A percentile compares a stretch with the other conserved stretches of the same genome.
Evolutionary conservation across 1,140 invertebrate genomes (phyloP).

Genomic region (Rhizoglyphus robini): DNA sequence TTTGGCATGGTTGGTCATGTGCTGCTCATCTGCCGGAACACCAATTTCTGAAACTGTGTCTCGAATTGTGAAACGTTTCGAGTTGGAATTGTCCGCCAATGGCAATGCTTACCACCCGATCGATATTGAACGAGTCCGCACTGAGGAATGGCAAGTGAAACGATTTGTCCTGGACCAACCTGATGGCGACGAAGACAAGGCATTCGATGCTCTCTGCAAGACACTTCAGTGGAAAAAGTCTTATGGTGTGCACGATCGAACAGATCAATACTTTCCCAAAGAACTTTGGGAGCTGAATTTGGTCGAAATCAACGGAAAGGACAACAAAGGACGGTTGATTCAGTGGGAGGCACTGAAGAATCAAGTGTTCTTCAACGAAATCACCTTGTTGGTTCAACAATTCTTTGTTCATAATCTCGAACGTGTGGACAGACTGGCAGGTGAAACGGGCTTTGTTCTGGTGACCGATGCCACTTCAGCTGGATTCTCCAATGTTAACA

Average conservation of each 20-base stretch:
- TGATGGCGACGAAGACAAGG: conserved; percentile 41
- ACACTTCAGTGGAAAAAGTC: conserved; percentile 68
- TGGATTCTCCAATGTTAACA: conserved; percentile 10
- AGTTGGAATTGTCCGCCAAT: conserved; percentile 4
- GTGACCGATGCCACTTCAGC: conserved; percentile 1
- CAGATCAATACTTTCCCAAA: conserved; percentile 8
- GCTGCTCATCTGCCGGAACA: too few species aligned
- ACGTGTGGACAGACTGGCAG: background rate
- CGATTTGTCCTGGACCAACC: conserved; percentile 52
- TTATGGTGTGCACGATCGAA: conserved; percentile 47
- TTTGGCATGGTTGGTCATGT: too few species aligned
- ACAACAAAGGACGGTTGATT: background rate
- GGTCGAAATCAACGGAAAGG: conserved; percentile 14
- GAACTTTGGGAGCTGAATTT: conserved; percentile 3
- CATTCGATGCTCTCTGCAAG: conserved; percentile 62
- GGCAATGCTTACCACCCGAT: conserved; percentile 11
- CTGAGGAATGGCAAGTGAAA: conserved; percentile 49
- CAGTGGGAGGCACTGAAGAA: conserved; percentile 12
- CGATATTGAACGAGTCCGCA: conserved; percentile 33
- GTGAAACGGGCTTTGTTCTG: background rate
- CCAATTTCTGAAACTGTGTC: background rate
- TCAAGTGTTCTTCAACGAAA: background rate
- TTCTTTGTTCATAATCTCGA: conserved; percentile 1
- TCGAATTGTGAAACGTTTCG: conserved; percentile 4
- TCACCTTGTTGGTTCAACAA: background rate